These are phyloP conservation scores for Alexandromys fortis DNA, from an alignment of 2,113 vertebrate genomes.

Conservation along the genomic window DNA sequence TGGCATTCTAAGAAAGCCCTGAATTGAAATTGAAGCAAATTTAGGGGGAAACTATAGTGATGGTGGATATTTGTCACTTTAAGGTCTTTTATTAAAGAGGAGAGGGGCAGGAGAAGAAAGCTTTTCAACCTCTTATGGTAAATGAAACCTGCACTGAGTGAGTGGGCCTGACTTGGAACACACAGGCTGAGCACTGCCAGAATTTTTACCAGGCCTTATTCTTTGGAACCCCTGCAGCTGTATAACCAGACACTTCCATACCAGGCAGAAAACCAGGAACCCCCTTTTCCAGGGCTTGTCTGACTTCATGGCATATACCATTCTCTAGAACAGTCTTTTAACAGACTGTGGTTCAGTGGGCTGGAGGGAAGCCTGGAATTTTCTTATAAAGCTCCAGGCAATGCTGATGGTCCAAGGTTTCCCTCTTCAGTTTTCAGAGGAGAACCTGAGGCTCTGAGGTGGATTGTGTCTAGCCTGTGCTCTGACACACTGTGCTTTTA, in stretches of 20 bases:
- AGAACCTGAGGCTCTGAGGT: not conserved
- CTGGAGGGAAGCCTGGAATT: not conserved
- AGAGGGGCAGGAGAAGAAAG: not conserved
- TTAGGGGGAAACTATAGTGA: not conserved
- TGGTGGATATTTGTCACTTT: not conserved
- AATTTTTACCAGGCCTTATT: not conserved
- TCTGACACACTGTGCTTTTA: not conserved
- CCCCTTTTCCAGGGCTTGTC: not conserved
- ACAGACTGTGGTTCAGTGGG: not conserved
- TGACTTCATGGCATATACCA: not conserved
- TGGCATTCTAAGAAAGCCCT: not conserved
- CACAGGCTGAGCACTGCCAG: not conserved
- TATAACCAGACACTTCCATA: not conserved
- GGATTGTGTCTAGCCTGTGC: not conserved
- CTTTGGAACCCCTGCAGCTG: not conserved
- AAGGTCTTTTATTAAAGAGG: not conserved
- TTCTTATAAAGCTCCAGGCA: not conserved
- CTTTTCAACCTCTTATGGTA: not conserved
- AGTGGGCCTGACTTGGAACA: not conserved
- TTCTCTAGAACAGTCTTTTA: not conserved
- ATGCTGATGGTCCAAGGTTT: not conserved
- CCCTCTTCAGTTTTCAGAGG: not conserved
- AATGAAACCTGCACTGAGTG: constrained; percentile 9
- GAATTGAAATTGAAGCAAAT: not conserved
- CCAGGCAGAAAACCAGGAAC: not conserved